A percentile compares a stretch with the other conserved stretches of the same genome.
Conservation (phyloP, 2,797 vertebrate genomes). For the Poeciliopsis turneri region DNA sequence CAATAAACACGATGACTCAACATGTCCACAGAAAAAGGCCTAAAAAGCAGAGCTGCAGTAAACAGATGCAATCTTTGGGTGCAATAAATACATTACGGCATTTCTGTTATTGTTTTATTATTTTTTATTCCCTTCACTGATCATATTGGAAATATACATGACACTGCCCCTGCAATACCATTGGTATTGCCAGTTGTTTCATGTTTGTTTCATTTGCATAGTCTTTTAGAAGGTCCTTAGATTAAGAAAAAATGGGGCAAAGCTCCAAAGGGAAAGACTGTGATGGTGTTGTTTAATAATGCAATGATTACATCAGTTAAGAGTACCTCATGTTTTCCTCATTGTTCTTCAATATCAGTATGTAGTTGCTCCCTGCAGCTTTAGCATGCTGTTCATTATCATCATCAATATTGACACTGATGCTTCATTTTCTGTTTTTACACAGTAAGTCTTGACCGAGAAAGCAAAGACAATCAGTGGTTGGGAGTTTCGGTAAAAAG, state of each 20-base stretch:
- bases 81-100: neutral
- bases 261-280: neutral
- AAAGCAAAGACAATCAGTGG: constrained; percentile 98
- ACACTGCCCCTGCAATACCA: neutral
- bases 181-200: neutral
- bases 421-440: constrained; percentile 42
- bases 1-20: neutral
- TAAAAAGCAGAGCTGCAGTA: neutral
- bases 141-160: neutral
- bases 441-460: constrained; percentile 82
- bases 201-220: neutral
- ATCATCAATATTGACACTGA: neutral
- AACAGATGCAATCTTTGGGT: neutral
- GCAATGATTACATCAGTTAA: neutral
- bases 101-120: neutral
- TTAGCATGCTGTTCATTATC: neutral
- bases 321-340: neutral
- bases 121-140: neutral
- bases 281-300: neutral
- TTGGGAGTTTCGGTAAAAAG: constrained; percentile 94
- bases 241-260: neutral
- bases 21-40: neutral
- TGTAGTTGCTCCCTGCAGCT: neutral
- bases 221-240: neutral
- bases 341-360: neutral